Base-by-base conservation (phyloP, 64 coral and sea anemone genomes). In the Porites australiensis region DNA sequence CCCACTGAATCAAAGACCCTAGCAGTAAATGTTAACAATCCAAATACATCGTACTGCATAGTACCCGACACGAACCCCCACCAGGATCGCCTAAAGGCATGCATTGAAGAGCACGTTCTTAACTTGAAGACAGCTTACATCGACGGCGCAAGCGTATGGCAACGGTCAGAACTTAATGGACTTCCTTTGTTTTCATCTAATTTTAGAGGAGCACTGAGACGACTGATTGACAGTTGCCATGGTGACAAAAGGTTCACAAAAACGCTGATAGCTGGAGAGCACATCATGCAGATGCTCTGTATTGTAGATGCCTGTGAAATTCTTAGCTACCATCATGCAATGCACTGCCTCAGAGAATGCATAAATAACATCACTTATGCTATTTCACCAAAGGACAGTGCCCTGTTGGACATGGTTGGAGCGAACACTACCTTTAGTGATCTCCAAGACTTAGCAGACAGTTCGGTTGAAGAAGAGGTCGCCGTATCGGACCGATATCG, bases 261-360 rank as follows among this genome's bases (percentile, higher is more conserved):
- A 76, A 74, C 3, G 88, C 94, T 8, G 58, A 95, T 89, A 2
- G 78, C 88, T 57, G 85, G 72, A 44, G 91, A 96, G 44, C 91
- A 96, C 52, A 86, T 89, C 11, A 99, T 96, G 94, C 91, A 99
- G 57, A 57, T 99, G 83, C 72, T 96, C 5, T 77, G 94, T 48
- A 77, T 93, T 60, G 75, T 96, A 50, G 98, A 99, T 70, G 16
- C 96, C 6, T 94, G 93, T 13, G 87, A 86, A n/a, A 74, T 99
- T 64, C 89, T 99, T 15, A 94, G 98, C 4, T 78, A 55, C 8
- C 13, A 77, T 9, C 76, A 91, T n/a, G 98, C 98, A 0, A 46
- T 94, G 16, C 83, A 99, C 54, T 88, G 91, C 44, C 91, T 99
- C 19, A 63, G 84, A 44, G 95, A 97, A 47, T 97, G 92, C 44